Conservation (phyloP, 2,888 invertebrate genomes). For the Athripsodes cinereus region DNA sequence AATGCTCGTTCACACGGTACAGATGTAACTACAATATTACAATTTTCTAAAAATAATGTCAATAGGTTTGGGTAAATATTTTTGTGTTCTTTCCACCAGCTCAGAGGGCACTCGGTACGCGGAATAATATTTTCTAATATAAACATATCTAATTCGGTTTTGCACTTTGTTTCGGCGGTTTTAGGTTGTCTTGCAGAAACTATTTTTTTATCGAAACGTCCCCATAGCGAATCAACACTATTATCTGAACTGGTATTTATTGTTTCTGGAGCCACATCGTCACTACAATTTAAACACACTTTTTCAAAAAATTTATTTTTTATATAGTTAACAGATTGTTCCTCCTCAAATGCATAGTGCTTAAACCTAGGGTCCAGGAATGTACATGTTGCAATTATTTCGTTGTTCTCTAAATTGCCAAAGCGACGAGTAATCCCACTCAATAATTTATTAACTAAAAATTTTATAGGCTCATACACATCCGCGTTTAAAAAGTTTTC, state of each 20-base stretch:
- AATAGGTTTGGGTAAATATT: background rate
- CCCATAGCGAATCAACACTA: background rate
- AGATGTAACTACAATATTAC: background rate
- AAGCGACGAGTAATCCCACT: background rate
- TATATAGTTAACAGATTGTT: background rate
- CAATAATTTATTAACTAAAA: background rate
- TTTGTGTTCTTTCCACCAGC: background rate
- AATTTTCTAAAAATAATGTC: background rate
- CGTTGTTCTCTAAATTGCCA: background rate
- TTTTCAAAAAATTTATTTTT: background rate
- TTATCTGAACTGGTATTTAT: background rate
- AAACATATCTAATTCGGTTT: background rate
- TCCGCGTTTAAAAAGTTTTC: background rate
- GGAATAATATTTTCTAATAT: background rate
- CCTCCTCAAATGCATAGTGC: background rate
- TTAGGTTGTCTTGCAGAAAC: background rate
- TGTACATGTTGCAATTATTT: background rate
- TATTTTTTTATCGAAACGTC: background rate
- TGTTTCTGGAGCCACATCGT: background rate
- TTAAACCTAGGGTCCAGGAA: background rate
- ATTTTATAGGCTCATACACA: constrained; percentile 1
- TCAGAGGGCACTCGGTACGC: background rate
- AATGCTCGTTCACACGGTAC: constrained; percentile 4
- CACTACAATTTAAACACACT: background rate
- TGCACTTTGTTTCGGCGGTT: background rate